Evolutionary conservation across 2,888 invertebrate genomes (phyloP).

Genomic region (Acronicta alni): DNA sequence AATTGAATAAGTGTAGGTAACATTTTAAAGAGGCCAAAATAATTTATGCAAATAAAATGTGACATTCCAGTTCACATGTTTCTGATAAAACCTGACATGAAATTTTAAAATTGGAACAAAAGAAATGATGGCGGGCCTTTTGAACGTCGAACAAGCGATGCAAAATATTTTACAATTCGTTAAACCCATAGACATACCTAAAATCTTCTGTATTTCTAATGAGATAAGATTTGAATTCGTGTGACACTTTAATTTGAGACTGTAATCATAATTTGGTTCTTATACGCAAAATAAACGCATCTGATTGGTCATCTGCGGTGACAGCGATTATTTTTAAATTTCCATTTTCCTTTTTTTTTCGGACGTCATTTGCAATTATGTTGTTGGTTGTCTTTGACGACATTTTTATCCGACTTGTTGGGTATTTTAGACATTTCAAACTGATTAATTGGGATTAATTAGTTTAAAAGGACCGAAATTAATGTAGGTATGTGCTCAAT

Average conservation of each 20-base stretch:
- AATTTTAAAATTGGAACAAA: conserved; percentile 55
- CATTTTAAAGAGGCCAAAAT: conserved; percentile 3
- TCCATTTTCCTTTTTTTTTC: conserved; percentile 33
- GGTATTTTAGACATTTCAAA: conserved; percentile 32
- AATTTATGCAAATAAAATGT: conserved; percentile 37
- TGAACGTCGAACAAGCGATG: conserved; percentile 41
- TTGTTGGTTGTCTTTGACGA: conserved; percentile 50
- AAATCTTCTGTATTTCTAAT: background rate
- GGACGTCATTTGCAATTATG: conserved; percentile 49
- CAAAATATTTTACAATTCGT: conserved; percentile 12
- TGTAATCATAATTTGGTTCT: conserved; percentile 3
- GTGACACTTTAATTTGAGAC: background rate
- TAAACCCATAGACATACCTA: background rate
- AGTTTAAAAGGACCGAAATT: conserved; percentile 14
- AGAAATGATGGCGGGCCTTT: conserved; percentile 51
- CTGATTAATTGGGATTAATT: conserved; percentile 48
- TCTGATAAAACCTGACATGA: conserved; percentile 41
- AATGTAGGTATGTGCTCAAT: conserved; percentile 2
- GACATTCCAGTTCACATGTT: conserved; percentile 50
- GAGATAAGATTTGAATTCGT: conserved; percentile 14
- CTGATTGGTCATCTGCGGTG: conserved; percentile 54
- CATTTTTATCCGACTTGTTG: conserved; percentile 34
- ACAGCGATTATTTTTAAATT: conserved; percentile 53
- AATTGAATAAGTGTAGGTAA: background rate
- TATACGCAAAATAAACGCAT: conserved; percentile 43